Base-by-base conservation (phyloP, 2,888 invertebrate genomes). In the Leptopilina drosophilae region DNA sequence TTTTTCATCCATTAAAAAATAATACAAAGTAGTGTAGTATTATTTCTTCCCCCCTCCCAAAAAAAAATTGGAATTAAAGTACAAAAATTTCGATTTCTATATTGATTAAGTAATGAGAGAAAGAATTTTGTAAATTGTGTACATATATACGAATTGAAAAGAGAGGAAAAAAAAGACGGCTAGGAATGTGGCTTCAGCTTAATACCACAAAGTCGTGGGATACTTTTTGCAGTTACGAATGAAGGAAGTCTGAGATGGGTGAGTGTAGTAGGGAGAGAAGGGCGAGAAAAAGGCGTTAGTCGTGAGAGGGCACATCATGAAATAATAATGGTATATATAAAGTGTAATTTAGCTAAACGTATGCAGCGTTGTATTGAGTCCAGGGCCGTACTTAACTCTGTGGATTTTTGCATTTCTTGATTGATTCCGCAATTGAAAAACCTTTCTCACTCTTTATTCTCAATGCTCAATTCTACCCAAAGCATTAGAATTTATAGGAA, bases 261-360 rank as follows among this genome's bases (percentile, higher is more conserved):
- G 33, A 33, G 69, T 9, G 20, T 64, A 64, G 79, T 66, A 82
- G 69, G 62, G 80, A 78, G 81, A 78, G 81, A 76, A 65, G 83
- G 85, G 84, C 78, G 84, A 84, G 84, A 86, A 87, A 87, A 86
- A 88, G 87, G 87, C 87, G 85, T 86, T 84, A 86, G 85, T 83
- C 86, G 84, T 85, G 87, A 88, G 88, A 88, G 88, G 87, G 85
- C 82, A 85, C 84, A 85, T 88, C 86, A 87, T 89, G 88, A 88
- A 89, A 89, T 90, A 89, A 90, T 89, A 89, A 89, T 88, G 87
- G 88, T 87, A 88, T 87, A 86, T 88, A 90, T 89, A 89, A 89
- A 90, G 89, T 90, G 87, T 90, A 90, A 90, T 90, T 90, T 89
- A 88, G 86, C 89, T 89, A 90, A 90, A 89, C 88, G 90, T 90